Evolutionary conservation across 37 sponge, comb jelly and placozoan species (phyloP), one percentile per base, ranked within the genome.

Genomic region (Geodia barretti): DNA sequence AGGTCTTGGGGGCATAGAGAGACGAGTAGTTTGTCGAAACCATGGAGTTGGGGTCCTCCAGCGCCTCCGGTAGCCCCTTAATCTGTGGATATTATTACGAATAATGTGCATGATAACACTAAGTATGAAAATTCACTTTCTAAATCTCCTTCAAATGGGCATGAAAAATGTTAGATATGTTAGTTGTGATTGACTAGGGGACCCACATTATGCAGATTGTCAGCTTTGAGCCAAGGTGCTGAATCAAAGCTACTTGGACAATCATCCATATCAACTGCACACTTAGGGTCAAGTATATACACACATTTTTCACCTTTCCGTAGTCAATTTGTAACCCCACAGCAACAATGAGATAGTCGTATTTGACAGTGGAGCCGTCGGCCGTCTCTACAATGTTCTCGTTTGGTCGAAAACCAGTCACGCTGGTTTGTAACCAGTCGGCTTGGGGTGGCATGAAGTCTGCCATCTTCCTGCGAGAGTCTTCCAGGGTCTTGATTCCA

Each of bases 341-440:
- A 20, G 92, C 96, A 0, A 95, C 92, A 25, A 95, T 66, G 32
- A 95, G 79, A 43, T 91, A 95, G 31, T 95, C 96, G 65, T 95
- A 95, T 1, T 73, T 75, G 11, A 95, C 84, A 68, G 71, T 81
- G 58, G 73, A 41, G 0, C 89, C 89, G 31, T 76, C 75, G 0
- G 43, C 47, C 3, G 89, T 91, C 31, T 79, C 61, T 1, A 95
- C 81, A 37, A 26, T 21, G 28, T 92, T 95, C 77, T 89, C 59
- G 0, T 81, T 81, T 14, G 96, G 96, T 5, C 54, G 71, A 82
- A 95, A 95, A 25, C 82, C 82, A 25, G 69, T 68, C 3, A 88
- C 92, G 35, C 65, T 62, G 9, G 69, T 28, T 38, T 83, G 41
- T 31, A 86, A 26, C 92, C 92, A 92, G 1, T 67, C 67, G 1